Conservation (phyloP, 2,888 invertebrate species). For the Parnassius apollo region DNA sequence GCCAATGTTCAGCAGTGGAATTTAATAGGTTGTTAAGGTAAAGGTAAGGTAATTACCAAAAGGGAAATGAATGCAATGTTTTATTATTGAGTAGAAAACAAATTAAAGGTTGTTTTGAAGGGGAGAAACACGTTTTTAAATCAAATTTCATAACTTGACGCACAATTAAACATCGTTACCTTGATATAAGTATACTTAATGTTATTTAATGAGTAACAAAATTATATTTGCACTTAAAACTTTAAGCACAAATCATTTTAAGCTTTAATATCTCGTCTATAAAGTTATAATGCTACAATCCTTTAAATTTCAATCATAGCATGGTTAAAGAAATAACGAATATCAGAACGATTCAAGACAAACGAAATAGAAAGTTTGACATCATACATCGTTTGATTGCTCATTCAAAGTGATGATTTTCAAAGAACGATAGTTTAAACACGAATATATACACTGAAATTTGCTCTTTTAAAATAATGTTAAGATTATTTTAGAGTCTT, state of each 20-base stretch:
- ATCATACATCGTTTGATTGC: slow-evolving; percentile 43
- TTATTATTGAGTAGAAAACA: not conserved
- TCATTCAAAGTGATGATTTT: slow-evolving; percentile 37
- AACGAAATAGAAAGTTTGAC: slow-evolving; percentile 59
- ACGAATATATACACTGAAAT: not conserved
- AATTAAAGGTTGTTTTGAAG: slow-evolving; percentile 2
- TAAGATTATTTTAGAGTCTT: not conserved
- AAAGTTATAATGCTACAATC: slow-evolving; percentile 17
- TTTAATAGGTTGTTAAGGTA: too few relatives aligned
- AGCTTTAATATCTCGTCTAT: slow-evolving; percentile 28
- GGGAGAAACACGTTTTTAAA: slow-evolving; percentile 5
- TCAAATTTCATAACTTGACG: not conserved
- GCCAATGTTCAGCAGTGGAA: too few relatives aligned
- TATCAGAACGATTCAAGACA: slow-evolving; percentile 42
- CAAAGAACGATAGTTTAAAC: slow-evolving; percentile 4
- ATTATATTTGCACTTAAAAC: not conserved
- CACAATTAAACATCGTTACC: not conserved
- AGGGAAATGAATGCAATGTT: too few relatives aligned
- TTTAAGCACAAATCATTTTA: slow-evolving; percentile 17
- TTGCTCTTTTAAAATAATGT: not conserved
- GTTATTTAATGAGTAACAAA: slow-evolving; percentile 11
- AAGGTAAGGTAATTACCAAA: too few relatives aligned
- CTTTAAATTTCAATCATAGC: not conserved
- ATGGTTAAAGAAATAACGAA: slow-evolving; percentile 33
- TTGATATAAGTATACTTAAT: slow-evolving; percentile 13